Base-by-base conservation (phyloP, 2,797 vertebrate genomes). In the Neoniphon sammara region DNA sequence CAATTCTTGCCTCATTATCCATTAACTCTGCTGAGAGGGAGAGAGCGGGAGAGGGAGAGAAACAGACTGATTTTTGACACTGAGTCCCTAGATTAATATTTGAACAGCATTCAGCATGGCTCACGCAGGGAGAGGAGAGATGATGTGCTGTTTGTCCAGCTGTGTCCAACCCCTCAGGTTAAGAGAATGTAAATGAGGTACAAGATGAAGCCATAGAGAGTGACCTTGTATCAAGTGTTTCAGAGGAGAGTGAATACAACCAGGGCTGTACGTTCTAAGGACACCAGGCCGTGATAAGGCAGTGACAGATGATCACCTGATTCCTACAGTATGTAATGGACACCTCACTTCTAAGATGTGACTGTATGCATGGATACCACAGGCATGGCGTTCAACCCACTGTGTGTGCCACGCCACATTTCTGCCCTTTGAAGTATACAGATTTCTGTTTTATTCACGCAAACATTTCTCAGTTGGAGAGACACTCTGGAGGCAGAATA, bases 161-260 rank as follows among this genome's bases (percentile, higher is more conserved):
- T 57, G 54, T 53, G 30, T 7, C 3, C 17, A 12, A 47, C 52
- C 34, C 27, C 25, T 54, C 34, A 27, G 20, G 81, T 85, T 78
- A 80, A 78, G 80, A 67, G 63, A 81, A 89, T 89, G 80, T 62
- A 85, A 85, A 87, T 76, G 70, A 86, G 70, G 67, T 60, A 72
- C 66, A 81, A 73, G 68, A 78, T 44, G 66, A 78, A 77, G 69
- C 50, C 70, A 49, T 58, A 23, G 30, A 81, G 52, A 57, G 68
- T 81, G 87, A 90, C 86, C 87, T 89, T 90, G 84, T 53, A 54
- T 70, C 20, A 39, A 67, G 49, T 42, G 12, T 47, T 47, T 47
- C 10, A 47, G 78, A 63, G 54, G 54, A 77, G 73, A 56, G 30
- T 0, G 81, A 83, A 68, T 68, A 71, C 4, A 8, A 65, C 49